Percentiles rank a stretch among this genome's conserved stretches.
These are phyloP conservation scores for Aphidius gifuensis DNA, from an alignment of 1,140 invertebrate genomes.

Conservation along the genomic window DNA sequence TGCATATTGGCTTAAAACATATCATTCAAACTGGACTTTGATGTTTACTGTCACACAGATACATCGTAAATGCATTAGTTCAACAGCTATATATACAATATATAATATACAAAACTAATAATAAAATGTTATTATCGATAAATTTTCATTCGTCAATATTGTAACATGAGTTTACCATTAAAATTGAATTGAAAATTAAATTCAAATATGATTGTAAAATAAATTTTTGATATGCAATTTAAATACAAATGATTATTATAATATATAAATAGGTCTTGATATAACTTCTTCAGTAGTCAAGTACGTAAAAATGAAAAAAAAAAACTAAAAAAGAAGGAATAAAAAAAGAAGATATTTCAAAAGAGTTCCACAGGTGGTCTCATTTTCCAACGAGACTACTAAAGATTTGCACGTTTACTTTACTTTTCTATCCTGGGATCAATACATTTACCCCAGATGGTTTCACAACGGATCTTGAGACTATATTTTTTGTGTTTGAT, in stretches of 20 bases:
- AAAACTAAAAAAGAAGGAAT: too few relatives aligned
- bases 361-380: constrained; percentile 19
- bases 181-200: background rate
- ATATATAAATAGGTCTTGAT: too few relatives aligned
- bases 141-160: background rate
- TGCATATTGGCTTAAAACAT: too few relatives aligned
- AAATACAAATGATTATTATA: too few relatives aligned
- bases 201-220: background rate
- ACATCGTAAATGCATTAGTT: constrained; percentile 49
- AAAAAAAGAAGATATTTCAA: constrained; percentile 7
- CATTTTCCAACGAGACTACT: background rate
- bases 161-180: background rate
- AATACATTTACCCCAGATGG: constrained; percentile 4
- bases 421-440: constrained; percentile 11
- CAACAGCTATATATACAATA: background rate
- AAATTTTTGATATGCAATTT: too few relatives aligned
- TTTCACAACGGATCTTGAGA: constrained; percentile 1
- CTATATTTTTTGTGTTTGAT: background rate
- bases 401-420: constrained; percentile 1
- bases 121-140: background rate
- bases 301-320: too few relatives aligned
- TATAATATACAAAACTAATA: too few relatives aligned
- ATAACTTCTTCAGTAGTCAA: too few relatives aligned
- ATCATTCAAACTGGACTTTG: constrained; percentile 35
- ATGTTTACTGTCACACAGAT: constrained; percentile 39